A percentile compares a stretch with the other conserved stretches of the same genome.
Evolutionary conservation across 1,140 invertebrate genomes (phyloP).

Genomic region (Anthonomus grandis): DNA sequence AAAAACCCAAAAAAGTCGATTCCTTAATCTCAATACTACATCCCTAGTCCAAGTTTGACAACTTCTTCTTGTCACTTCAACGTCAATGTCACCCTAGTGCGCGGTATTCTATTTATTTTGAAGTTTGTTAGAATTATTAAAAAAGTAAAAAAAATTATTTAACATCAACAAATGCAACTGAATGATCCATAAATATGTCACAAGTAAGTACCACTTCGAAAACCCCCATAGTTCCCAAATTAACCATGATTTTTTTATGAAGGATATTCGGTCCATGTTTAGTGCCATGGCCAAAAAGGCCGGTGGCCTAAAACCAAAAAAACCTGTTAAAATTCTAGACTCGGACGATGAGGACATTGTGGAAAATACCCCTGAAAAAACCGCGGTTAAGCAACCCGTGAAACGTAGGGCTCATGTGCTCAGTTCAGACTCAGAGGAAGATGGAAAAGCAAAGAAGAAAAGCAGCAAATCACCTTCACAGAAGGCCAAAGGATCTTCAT

Average conservation of each 20-base stretch:
- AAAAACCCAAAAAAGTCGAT: too few relatives aligned
- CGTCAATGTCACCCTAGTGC: too few relatives aligned
- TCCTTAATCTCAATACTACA: too few relatives aligned
- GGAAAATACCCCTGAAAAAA: slow-evolving; percentile 34
- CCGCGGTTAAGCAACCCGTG: slow-evolving; percentile 15
- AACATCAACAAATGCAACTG: too few relatives aligned
- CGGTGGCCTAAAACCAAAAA: neutral
- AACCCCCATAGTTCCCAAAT: neutral
- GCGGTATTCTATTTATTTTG: too few relatives aligned
- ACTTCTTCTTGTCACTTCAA: too few relatives aligned
- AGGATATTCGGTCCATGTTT: slow-evolving; percentile 56
- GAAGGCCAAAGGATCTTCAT: neutral
- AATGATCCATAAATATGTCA: slow-evolving; percentile 16
- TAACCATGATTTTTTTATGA: slow-evolving; percentile 14
- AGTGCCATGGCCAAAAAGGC: slow-evolving; percentile 38
- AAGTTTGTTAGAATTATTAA: too few relatives aligned
- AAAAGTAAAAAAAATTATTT: too few relatives aligned
- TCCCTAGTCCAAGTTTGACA: too few relatives aligned
- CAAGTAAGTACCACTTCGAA: neutral
- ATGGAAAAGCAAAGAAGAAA: slow-evolving; percentile 22
- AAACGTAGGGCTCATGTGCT: slow-evolving; percentile 35
- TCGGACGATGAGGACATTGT: slow-evolving; percentile 43
- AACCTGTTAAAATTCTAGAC: slow-evolving; percentile 22
- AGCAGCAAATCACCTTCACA: too few relatives aligned
- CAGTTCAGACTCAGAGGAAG: slow-evolving; percentile 49